Percentiles rank a stretch among this genome's conserved stretches.
These are phyloP conservation scores for Zapus hudsonius DNA, from an alignment of 2,113 vertebrate species.

Conservation along the genomic window DNA sequence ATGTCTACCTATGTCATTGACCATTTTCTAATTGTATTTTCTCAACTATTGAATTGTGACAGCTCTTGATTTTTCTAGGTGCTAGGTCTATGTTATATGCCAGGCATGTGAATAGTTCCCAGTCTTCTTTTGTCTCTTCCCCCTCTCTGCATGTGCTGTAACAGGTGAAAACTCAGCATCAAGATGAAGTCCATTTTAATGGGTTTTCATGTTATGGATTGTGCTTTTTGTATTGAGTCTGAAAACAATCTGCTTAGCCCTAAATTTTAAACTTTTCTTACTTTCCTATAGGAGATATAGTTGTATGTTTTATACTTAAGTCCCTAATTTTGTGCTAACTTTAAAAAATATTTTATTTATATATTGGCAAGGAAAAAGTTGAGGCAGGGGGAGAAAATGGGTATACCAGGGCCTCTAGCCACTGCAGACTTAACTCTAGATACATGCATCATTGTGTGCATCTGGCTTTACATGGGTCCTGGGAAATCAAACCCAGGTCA, in stretches of 20 bases:
- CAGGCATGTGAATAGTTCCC: too few relatives aligned
- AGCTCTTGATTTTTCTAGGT: conserved; percentile 4
- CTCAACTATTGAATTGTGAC: background rate
- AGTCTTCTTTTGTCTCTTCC: background rate
- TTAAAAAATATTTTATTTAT: too few relatives aligned
- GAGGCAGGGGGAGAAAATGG: too few relatives aligned
- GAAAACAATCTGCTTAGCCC: background rate
- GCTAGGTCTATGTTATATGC: background rate
- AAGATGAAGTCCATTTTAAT: background rate
- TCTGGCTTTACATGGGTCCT: too few relatives aligned
- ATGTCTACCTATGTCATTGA: background rate
- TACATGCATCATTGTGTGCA: too few relatives aligned
- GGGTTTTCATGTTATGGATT: conserved; percentile 19
- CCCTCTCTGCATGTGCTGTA: conserved; percentile 4
- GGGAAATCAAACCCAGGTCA: too few relatives aligned
- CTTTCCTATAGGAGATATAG: background rate
- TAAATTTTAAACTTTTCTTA: conserved; percentile 15
- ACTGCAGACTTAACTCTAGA: too few relatives aligned
- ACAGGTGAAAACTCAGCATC: background rate
- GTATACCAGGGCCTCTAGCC: too few relatives aligned
- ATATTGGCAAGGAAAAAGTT: too few relatives aligned
- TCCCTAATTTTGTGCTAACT: background rate
- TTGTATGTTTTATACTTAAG: background rate
- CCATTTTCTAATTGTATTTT: background rate
- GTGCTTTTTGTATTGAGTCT: background rate